Conservation (phyloP, 2,888 invertebrate genomes). For the Pelosia muscerda region DNA sequence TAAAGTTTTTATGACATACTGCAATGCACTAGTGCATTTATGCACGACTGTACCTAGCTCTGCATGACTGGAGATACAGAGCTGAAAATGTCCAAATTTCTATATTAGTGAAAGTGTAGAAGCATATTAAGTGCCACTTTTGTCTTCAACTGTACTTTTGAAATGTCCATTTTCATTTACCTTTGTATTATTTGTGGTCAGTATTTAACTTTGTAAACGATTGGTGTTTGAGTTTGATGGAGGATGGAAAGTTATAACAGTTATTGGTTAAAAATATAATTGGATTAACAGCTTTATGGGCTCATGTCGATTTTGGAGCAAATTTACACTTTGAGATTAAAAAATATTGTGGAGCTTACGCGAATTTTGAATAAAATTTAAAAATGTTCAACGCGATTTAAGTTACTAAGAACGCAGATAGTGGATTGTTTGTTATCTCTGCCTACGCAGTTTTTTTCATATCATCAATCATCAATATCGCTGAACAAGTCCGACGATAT, state of each 20-base stretch:
- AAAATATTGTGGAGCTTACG: not conserved
- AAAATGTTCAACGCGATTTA: too few relatives aligned
- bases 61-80: not conserved
- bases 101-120: too few relatives aligned
- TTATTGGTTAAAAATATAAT: not conserved
- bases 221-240: not conserved
- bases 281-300: not conserved
- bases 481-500: too few relatives aligned
- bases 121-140: not conserved
- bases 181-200: not conserved
- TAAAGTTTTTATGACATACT: not conserved
- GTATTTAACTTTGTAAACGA: not conserved
- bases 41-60: too few relatives aligned
- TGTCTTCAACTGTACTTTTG: constrained; percentile 3
- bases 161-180: not conserved
- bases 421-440: too few relatives aligned
- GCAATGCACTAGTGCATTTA: not conserved
- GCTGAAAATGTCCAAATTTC: too few relatives aligned
- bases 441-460: too few relatives aligned
- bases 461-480: too few relatives aligned
- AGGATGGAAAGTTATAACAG: not conserved
- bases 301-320: not conserved
- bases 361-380: too few relatives aligned
- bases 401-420: too few relatives aligned
- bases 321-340: not conserved